Conservation (phyloP, 1,140 invertebrate genomes). For the Sinella curviseta region DNA sequence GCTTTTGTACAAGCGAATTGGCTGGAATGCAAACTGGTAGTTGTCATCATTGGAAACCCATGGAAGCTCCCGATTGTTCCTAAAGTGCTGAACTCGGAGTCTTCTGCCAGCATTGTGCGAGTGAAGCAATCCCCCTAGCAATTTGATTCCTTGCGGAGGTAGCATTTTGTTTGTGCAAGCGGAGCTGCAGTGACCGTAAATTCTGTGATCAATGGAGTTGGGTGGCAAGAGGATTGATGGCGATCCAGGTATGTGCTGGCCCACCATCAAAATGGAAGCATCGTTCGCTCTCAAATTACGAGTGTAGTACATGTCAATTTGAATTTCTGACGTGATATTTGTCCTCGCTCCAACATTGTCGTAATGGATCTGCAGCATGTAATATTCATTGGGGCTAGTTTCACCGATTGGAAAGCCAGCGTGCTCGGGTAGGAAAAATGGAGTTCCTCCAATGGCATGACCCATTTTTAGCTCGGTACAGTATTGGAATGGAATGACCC, state of each 20-base stretch:
- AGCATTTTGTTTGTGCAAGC: constrained; percentile 67
- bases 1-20: constrained; percentile 68
- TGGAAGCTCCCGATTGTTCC: constrained; percentile 72
- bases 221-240: constrained; percentile 39
- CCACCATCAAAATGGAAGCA: constrained; percentile 38
- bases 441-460: not conserved
- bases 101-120: constrained; percentile 75
- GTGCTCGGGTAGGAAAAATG: constrained; percentile 36
- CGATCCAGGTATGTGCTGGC: constrained; percentile 1
- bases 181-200: constrained; percentile 68
- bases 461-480: not conserved
- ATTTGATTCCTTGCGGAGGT: constrained; percentile 72
- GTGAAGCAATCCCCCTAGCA: constrained; percentile 75
- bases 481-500: not conserved
- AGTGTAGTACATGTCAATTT: constrained; percentile 67
- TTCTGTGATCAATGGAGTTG: constrained; percentile 24
- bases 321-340: constrained; percentile 66
- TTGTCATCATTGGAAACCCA: constrained; percentile 64
- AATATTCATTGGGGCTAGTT: not conserved
- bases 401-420: constrained; percentile 41
- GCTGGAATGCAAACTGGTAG: constrained; percentile 80
- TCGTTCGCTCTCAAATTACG: constrained; percentile 59
- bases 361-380: constrained; percentile 65
- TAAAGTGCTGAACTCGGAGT: constrained; percentile 75
- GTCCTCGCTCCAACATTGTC: constrained; percentile 61